phyloP scores from a whole-genome alignment of 2,888 invertebrate genomes.

The Eupithecia pulchellata region DNA sequence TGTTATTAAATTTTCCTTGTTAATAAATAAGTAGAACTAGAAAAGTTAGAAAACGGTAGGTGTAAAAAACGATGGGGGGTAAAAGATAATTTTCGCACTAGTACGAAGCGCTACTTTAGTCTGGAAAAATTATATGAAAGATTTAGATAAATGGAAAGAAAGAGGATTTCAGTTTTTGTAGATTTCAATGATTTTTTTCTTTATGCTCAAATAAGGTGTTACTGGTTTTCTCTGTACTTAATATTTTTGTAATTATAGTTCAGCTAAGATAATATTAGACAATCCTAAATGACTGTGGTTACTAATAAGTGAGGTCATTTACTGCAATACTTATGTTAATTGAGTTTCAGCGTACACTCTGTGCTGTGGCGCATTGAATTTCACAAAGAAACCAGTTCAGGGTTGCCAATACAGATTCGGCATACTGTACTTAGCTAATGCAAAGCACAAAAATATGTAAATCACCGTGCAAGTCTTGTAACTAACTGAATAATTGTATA shows the following conservation, averaged over 20 bases:
- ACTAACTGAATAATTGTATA: background rate
- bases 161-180: too few species aligned
- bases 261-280: background rate
- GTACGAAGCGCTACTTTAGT: background rate
- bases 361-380: conserved; percentile 59
- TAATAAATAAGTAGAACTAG: too few species aligned
- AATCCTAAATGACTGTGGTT: background rate
- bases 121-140: background rate
- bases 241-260: background rate
- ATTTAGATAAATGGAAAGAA: background rate
- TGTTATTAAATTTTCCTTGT: too few species aligned
- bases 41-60: background rate
- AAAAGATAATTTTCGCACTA: background rate
- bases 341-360: conserved; percentile 56
- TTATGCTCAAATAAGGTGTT: too few species aligned
- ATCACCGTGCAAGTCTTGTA: conserved; percentile 26
- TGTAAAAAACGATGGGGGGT: background rate
- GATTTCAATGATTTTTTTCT: too few species aligned
- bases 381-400: conserved; percentile 60
- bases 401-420: conserved; percentile 51
- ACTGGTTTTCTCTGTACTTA: too few species aligned
- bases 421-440: conserved; percentile 47
- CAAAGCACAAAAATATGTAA: conserved; percentile 35
- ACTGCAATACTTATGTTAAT: conserved; percentile 66
- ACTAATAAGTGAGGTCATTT: conserved; percentile 49